Percentiles rank a stretch among this genome's conserved stretches.
These are phyloP conservation scores for Malurus cyaneus DNA, from an alignment of 2,113 vertebrate species.

Conservation along the genomic window DNA sequence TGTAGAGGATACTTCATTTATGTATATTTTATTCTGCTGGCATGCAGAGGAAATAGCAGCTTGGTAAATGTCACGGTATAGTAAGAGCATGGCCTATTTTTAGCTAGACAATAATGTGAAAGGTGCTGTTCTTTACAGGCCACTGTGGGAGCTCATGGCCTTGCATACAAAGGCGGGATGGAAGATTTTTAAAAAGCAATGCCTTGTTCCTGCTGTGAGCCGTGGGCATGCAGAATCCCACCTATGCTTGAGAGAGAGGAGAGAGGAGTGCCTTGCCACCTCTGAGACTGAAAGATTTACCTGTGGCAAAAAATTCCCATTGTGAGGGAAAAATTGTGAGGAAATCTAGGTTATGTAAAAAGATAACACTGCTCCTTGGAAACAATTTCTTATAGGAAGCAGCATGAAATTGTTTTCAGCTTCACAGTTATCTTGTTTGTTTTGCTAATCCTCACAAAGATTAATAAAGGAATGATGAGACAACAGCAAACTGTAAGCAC, in stretches of 20 bases:
- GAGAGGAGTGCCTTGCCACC: not conserved
- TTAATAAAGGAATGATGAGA: slow-evolving; percentile 63
- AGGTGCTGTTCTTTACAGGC: not conserved
- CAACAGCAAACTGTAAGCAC: slow-evolving; percentile 52
- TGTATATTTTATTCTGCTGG: slow-evolving; percentile 34
- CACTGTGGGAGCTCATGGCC: not conserved
- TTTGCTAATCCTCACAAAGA: slow-evolving; percentile 54
- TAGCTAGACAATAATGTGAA: slow-evolving; percentile 9
- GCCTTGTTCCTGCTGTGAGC: not conserved
- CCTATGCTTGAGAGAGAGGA: not conserved
- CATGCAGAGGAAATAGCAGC: slow-evolving; percentile 21
- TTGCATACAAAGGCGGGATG: not conserved
- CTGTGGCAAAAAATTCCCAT: not conserved
- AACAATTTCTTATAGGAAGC: slow-evolving; percentile 40
- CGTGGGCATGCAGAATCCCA: not conserved
- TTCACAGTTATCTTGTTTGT: slow-evolving; percentile 63
- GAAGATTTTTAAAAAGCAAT: not conserved
- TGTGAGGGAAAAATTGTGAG: not conserved
- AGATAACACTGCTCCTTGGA: not conserved
- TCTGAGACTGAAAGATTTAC: not conserved
- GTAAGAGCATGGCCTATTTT: slow-evolving; percentile 18
- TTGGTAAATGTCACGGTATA: not conserved
- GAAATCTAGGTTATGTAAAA: not conserved
- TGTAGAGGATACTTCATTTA: slow-evolving; percentile 28
- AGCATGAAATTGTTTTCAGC: slow-evolving; percentile 20